These are phyloP conservation scores for Tipula helvola DNA, from an alignment of 2,888 invertebrate species.

Conservation along the genomic window DNA sequence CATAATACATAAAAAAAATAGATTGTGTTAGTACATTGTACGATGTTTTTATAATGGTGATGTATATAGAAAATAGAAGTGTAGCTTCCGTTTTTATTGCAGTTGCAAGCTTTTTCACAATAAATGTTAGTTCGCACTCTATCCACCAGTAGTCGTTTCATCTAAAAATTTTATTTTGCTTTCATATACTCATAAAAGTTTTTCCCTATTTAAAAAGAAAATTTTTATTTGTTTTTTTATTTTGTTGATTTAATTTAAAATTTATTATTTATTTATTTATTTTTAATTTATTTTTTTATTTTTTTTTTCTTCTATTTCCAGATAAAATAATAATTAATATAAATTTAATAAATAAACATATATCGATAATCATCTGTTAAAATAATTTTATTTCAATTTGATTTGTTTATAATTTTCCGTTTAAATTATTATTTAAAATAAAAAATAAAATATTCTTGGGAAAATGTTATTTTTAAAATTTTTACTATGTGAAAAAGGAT, in stretches of 20 bases:
- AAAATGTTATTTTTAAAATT: constrained; percentile 4
- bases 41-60: not conserved
- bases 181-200: not conserved
- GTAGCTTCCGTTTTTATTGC: not conserved
- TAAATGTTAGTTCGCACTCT: not conserved
- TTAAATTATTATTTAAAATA: not conserved
- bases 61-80: not conserved
- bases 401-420: not conserved
- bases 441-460: not conserved
- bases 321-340: not conserved
- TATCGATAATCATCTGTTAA: not conserved
- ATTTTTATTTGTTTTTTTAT: not conserved
- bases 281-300: not conserved
- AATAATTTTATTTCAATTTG: not conserved
- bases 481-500: not conserved
- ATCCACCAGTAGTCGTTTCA: not conserved
- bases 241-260: not conserved
- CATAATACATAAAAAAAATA: not conserved
- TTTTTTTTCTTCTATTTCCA: not conserved
- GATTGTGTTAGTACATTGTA: not conserved
- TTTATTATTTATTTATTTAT: not conserved
- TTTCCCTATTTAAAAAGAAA: not conserved
- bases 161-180: not conserved
- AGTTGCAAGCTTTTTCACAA: not conserved
- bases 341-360: not conserved